phyloP scores from a whole-genome alignment of 2,888 invertebrate genomes.

The Pandemis heparana region DNA sequence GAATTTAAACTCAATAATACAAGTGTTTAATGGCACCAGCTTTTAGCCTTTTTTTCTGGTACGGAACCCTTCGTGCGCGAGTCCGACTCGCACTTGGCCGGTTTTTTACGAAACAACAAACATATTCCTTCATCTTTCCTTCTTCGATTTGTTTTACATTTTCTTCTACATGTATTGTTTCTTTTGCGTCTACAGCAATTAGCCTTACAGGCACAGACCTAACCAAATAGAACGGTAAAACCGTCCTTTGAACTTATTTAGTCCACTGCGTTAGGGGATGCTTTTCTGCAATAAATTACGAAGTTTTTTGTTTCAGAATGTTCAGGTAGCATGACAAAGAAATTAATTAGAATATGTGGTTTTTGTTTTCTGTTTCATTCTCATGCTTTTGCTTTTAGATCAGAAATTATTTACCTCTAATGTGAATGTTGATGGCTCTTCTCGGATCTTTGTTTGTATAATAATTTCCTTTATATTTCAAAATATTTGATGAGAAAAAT shows the following conservation, averaged over 20 bases:
- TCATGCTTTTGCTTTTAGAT: neutral
- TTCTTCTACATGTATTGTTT: neutral
- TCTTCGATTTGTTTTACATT: neutral
- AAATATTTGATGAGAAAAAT: no score
- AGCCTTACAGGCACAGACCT: slow-evolving; percentile 4
- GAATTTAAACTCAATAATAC: no score
- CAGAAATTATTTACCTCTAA: no score
- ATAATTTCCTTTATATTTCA: no score
- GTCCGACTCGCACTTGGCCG: no score
- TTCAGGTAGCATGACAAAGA: neutral
- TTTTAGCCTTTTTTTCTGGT: no score
- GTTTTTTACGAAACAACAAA: no score
- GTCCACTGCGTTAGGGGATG: neutral
- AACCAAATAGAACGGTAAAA: neutral
- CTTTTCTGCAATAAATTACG: slow-evolving; percentile 3
- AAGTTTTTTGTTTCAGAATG: neutral
- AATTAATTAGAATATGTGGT: neutral
- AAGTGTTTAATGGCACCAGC: no score
- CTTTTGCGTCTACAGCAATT: neutral
- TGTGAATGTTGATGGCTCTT: no score
- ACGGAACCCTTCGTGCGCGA: no score
- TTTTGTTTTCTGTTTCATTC: neutral
- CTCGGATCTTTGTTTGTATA: no score
- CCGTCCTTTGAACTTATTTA: neutral
- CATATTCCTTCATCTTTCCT: neutral